Base-by-base conservation (phyloP, 2,113 vertebrate species). In the Burhinus oedicnemus region DNA sequence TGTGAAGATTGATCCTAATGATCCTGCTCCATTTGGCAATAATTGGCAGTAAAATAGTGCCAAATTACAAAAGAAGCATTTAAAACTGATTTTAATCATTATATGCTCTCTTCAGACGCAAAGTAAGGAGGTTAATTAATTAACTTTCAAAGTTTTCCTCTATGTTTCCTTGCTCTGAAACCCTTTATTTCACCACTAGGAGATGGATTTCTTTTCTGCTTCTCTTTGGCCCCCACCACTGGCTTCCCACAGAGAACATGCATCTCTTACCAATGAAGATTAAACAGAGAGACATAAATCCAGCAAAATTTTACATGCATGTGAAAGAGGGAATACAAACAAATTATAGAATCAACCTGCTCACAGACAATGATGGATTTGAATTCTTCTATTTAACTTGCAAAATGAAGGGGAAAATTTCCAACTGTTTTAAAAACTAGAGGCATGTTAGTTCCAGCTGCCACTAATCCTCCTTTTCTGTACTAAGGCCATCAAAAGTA, bases 321-420 rank as follows among this genome's bases (percentile, higher is more conserved):
- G 15, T 80, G 82, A 74, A 93, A 96, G 42, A 57, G 27, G 49
- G 57, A 90, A 96, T 65, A 79, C 44, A 84, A 90, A 77, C 75
- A 91, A 91, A 90, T 95, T 76, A 91, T 3, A 83, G 54, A 93
- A 94, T 68, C 78, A 85, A 62, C 55, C 62, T 70, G 21, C 75
- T 87, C 57, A 74, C 26, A 69, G 65, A 80, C 44, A 84, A 78
- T 44, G 77, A 91, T 8, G 23, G 54, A 64, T 83, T 19, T 87
- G 38, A 87, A 89, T 76, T 91, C 52, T 20, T 62, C 75, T 75
- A 68, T 55, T 96, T 72, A 79, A 82, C 23, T 55, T 54, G 55
- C 44, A 88, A 96, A 96, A 90, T 45, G 54, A 91, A 91, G 36
- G 58, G 81, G 27, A 91, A 95, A 90, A 95, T 83, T 69, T 94